Percentiles rank a stretch among this genome's conserved stretches.
These are phyloP conservation scores for Ceyx cyanopectus DNA, from an alignment of 2,113 vertebrate species.

Conservation along the genomic window DNA sequence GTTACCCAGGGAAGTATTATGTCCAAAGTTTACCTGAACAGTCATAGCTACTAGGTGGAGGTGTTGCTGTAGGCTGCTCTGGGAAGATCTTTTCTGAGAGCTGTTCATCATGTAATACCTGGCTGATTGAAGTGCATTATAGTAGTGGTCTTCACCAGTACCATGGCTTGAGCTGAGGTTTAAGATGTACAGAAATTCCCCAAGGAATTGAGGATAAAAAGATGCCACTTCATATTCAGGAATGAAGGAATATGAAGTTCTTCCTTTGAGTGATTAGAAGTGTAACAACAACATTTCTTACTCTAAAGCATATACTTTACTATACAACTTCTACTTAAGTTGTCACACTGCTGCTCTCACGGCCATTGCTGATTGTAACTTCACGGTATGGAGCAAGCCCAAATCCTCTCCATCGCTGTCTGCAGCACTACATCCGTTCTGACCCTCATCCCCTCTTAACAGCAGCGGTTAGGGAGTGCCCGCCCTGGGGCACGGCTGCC, in stretches of 20 bases:
- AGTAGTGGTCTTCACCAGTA: background rate
- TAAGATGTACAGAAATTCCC: background rate
- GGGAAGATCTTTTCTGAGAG: background rate
- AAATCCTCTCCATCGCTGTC: rapidly evolving
- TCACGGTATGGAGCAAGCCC: rapidly evolving
- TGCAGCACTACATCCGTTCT: rapidly evolving
- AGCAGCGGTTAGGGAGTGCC: background rate
- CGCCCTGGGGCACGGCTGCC: background rate
- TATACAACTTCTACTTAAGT: no score
- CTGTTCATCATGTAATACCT: background rate
- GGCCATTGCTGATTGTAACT: rapidly evolving
- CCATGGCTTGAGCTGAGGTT: background rate
- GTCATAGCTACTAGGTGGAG: background rate
- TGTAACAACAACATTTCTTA: background rate
- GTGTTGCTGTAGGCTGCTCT: background rate
- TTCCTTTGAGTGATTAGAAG: background rate
- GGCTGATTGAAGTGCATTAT: background rate
- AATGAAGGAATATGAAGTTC: background rate
- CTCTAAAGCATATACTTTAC: no score
- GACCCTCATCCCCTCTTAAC: rapidly evolving
- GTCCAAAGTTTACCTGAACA: background rate
- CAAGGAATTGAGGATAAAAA: background rate
- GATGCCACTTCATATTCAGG: background rate
- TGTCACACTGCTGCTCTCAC: rapidly evolving
- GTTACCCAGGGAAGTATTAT: background rate